Conservation (phyloP, 1,140 invertebrate genomes). For the Musca domestica region DNA sequence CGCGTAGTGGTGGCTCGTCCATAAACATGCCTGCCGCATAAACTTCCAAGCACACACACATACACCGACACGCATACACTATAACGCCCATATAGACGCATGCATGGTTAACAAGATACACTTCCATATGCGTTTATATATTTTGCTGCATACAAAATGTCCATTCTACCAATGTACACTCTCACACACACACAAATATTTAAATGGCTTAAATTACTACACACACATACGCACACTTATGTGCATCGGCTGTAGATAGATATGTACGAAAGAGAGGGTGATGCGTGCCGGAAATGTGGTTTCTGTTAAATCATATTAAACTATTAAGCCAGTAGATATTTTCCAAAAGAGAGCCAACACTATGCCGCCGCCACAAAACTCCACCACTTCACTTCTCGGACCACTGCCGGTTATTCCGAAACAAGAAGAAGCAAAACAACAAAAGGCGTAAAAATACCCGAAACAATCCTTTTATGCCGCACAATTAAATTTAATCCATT, state of each 20-base stretch:
- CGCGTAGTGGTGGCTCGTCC: conserved; percentile 1
- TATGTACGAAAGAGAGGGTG: background rate
- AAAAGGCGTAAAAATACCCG: background rate
- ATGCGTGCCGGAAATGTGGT: background rate
- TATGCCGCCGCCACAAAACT: background rate
- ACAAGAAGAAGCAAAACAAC: background rate
- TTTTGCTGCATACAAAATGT: background rate
- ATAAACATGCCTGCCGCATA: conserved; percentile 10
- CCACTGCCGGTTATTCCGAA: too few relatives aligned
- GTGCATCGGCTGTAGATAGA: background rate
- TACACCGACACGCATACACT: background rate
- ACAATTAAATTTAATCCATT: conserved; percentile 22
- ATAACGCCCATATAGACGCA: background rate
- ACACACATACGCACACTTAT: too few relatives aligned
- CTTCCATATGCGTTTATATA: background rate
- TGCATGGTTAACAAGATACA: background rate
- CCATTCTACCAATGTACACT: too few relatives aligned
- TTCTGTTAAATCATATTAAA: conserved; percentile 16
- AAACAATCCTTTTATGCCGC: conserved; percentile 21
- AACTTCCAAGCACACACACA: background rate
- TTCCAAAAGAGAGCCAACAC: background rate
- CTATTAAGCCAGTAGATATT: conserved; percentile 5
- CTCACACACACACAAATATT: background rate
- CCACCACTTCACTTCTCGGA: too few relatives aligned
- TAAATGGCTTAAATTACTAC: too few relatives aligned